A percentile compares a stretch with the other conserved stretches of the same genome.
Evolutionary conservation across 2,888 invertebrate genomes (phyloP).

Genomic region (Parnassius apollo): DNA sequence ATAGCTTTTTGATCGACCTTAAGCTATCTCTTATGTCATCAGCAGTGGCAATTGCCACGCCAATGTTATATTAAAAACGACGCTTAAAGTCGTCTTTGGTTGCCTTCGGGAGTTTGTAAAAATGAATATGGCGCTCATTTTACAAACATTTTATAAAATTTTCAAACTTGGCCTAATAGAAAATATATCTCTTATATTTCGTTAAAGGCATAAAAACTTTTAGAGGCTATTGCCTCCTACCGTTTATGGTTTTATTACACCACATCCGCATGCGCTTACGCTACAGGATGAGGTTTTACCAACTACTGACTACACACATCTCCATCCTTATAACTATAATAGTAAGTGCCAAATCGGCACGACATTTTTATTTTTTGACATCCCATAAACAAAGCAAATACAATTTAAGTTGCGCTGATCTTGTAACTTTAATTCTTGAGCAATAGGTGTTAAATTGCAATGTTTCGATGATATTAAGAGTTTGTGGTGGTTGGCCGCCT

Average conservation of each 20-base stretch:
- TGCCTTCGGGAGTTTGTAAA: too few relatives aligned
- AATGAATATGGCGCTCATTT: too few relatives aligned
- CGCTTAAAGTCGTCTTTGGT: too few relatives aligned
- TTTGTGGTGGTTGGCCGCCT: conserved; percentile 24
- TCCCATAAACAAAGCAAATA: conserved; percentile 12
- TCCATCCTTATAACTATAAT: conserved; percentile 18
- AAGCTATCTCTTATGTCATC: too few relatives aligned
- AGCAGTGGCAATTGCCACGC: too few relatives aligned
- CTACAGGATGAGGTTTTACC: conserved; percentile 59
- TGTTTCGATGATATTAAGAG: conserved; percentile 7
- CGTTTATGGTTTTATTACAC: conserved; percentile 43
- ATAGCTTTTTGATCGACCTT: too few relatives aligned
- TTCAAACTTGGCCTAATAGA: too few relatives aligned
- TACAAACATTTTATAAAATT: too few relatives aligned
- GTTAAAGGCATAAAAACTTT: conserved; percentile 10
- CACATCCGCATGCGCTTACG: conserved; percentile 66
- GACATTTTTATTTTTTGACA: background rate
- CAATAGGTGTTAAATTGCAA: conserved; percentile 7
- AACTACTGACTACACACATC: conserved; percentile 17
- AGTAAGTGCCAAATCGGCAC: conserved; percentile 35
- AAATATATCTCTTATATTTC: too few relatives aligned
- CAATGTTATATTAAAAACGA: too few relatives aligned
- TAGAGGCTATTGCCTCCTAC: conserved; percentile 30
- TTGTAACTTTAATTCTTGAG: background rate
- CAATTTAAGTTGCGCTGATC: background rate